These are phyloP conservation scores for Aepyceros melampus DNA, from an alignment of 2,113 vertebrate species.

Conservation along the genomic window DNA sequence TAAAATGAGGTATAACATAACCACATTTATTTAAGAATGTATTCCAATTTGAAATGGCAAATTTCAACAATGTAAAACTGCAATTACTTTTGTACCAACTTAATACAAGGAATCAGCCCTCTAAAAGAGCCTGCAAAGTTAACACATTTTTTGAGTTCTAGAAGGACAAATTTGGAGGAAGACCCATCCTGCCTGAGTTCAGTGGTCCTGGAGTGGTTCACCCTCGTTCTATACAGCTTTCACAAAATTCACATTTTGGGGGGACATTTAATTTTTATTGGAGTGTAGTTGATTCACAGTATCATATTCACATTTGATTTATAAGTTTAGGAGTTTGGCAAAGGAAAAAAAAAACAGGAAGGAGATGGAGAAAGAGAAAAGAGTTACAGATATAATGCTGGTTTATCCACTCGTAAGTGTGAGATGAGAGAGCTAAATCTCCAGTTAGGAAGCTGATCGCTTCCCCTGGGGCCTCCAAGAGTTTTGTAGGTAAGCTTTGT, in stretches of 20 bases:
- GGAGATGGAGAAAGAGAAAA: neutral
- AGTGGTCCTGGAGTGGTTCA: neutral
- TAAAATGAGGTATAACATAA: neutral
- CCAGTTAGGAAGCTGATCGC: neutral
- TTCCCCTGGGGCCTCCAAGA: neutral
- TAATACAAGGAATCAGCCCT: neutral
- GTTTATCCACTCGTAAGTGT: neutral
- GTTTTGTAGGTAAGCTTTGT: neutral
- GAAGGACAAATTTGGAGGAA: neutral
- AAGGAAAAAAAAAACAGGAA: neutral
- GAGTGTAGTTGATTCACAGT: neutral
- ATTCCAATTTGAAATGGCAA: neutral
- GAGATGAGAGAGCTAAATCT: neutral
- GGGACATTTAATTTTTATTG: neutral
- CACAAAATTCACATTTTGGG: neutral
- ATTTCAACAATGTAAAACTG: neutral
- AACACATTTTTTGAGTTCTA: neutral
- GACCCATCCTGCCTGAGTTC: neutral
- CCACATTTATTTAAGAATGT: neutral
- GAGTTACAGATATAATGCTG: accelerated
- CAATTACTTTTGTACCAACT: neutral
- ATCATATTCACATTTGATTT: neutral
- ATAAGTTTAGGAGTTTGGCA: neutral
- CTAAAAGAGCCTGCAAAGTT: neutral
- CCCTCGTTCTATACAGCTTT: neutral